Base-by-base conservation (phyloP, 2,888 invertebrate species). In the Selenia dentaria region DNA sequence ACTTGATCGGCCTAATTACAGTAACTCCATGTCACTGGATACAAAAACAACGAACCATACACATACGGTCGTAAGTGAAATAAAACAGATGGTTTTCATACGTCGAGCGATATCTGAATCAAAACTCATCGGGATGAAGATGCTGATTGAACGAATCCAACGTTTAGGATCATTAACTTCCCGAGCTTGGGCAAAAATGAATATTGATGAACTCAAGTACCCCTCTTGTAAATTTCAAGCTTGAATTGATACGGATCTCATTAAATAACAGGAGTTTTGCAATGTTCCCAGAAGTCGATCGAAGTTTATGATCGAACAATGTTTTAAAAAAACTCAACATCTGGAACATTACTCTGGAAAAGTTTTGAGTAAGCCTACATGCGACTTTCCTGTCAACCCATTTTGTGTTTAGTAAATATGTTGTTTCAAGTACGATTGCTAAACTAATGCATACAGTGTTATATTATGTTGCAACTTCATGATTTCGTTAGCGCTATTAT, bases 91-190 rank as follows among this genome's bases (percentile, higher is more conserved):
- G 37, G 24, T 40, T 46, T 43, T 40, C 35, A 20, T 37, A 13
- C 22, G n/a, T 12, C 20, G 10, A 31, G 12, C 20, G 11, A 12
- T n/a, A n/a, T n/a, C n/a, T n/a, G n/a, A n/a, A n/a, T n/a, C n/a
- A n/a, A n/a, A n/a, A n/a, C n/a, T n/a, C n/a, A n/a, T n/a, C 20
- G 24, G 16, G 28, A 32, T 16, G 34, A 18, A 26, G 22, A 4
- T 2, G 6, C 3, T 39, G 13, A 24, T 22, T 35, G 18, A 13
- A 13, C 14, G 38, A 34, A 44, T 20, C 32, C 20, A 46, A 49
- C 33, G 47, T 54, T 54, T 20, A 28, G 50, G 54, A 40, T 41
- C 50, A 54, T 59, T 52, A 52, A 52, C 29, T 51, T 43, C 40
- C 38, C 41, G 50, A 48, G 52, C 48, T 48, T 28, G 38, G 24